Conservation (phyloP, 2,113 vertebrate species). For the Cyprinodon brontotheroides region DNA sequence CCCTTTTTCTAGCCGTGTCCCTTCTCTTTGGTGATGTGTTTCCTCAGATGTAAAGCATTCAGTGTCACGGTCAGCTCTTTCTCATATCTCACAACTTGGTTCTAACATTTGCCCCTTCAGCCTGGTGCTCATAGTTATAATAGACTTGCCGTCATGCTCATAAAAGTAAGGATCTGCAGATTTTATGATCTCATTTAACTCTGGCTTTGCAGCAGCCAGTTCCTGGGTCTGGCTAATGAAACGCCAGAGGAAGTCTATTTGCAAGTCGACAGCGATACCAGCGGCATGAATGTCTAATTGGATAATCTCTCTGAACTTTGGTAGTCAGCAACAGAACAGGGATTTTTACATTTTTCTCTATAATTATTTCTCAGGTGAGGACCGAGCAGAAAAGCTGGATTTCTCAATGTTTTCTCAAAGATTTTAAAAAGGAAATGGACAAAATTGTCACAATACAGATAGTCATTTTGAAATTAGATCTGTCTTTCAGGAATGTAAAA, state of each 20-base stretch:
- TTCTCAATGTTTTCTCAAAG: neutral
- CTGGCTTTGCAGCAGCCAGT: conserved; percentile 59
- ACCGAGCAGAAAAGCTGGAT: neutral
- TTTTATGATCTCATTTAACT: conserved; percentile 82
- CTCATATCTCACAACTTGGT: conserved; percentile 25
- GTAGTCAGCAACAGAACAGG: conserved; percentile 33
- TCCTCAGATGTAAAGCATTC: conserved; percentile 29
- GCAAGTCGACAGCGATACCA: conserved; percentile 42
- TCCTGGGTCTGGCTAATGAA: conserved; percentile 73
- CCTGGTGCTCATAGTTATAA: conserved; percentile 74
- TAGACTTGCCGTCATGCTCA: conserved; percentile 78
- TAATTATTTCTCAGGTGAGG: conserved; percentile 7
- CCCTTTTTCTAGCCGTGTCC: conserved; percentile 1
- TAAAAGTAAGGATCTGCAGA: conserved; percentile 73
- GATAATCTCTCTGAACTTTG: conserved; percentile 64
- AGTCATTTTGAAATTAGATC: neutral
- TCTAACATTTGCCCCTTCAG: conserved; percentile 41
- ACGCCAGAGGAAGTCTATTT: conserved; percentile 65
- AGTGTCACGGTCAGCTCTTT: conserved; percentile 29
- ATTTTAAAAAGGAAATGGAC: neutral
- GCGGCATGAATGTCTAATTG: conserved; percentile 62
- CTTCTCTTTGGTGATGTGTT: conserved; percentile 2
- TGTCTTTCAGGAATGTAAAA: neutral
- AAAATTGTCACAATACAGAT: neutral
- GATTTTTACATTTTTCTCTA: conserved; percentile 3